These are phyloP conservation scores for Petaurus breviceps DNA, from an alignment of 2,113 vertebrate species.

Conservation along the genomic window DNA sequence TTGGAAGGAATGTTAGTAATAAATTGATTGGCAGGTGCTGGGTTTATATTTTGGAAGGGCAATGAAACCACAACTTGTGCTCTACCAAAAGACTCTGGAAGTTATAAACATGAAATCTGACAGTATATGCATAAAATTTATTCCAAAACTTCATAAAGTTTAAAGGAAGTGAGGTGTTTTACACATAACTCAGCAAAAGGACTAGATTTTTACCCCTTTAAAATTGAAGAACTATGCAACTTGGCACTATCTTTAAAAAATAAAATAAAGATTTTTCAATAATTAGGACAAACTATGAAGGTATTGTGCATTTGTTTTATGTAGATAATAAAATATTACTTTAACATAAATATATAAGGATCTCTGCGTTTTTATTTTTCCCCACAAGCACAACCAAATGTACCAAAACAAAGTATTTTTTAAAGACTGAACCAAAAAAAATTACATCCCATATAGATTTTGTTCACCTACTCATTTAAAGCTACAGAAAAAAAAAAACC, in stretches of 20 bases:
- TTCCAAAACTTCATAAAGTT: constrained; percentile 84
- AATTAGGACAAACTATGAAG: constrained; percentile 95
- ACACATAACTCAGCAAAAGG: constrained; percentile 79
- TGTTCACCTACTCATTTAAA: constrained; percentile 93
- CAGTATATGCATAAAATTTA: constrained; percentile 83
- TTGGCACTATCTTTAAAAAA: constrained; percentile 84
- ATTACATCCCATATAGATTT: constrained; percentile 94
- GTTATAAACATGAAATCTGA: constrained; percentile 79
- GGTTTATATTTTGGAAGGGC: constrained; percentile 60
- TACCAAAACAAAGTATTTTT: constrained; percentile 93
- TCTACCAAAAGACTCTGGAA: constrained; percentile 62
- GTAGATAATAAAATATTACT: constrained; percentile 96
- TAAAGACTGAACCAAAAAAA: constrained; percentile 88
- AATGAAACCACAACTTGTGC: constrained; percentile 55
- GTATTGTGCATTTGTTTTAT: constrained; percentile 98
- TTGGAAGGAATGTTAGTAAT: constrained; percentile 66
- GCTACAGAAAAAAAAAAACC: constrained; percentile 89
- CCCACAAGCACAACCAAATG: constrained; percentile 95
- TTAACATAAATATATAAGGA: constrained; percentile 96
- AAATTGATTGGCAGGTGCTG: constrained; percentile 54
- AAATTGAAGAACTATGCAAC: constrained; percentile 71
- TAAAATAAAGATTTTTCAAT: constrained; percentile 93
- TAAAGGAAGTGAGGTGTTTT: constrained; percentile 81
- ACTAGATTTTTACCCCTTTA: constrained; percentile 71
- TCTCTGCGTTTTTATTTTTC: constrained; percentile 93